These are phyloP conservation scores for Phalacrocorax aristotelis DNA, from an alignment of 2,113 vertebrate genomes.

Conservation along the genomic window DNA sequence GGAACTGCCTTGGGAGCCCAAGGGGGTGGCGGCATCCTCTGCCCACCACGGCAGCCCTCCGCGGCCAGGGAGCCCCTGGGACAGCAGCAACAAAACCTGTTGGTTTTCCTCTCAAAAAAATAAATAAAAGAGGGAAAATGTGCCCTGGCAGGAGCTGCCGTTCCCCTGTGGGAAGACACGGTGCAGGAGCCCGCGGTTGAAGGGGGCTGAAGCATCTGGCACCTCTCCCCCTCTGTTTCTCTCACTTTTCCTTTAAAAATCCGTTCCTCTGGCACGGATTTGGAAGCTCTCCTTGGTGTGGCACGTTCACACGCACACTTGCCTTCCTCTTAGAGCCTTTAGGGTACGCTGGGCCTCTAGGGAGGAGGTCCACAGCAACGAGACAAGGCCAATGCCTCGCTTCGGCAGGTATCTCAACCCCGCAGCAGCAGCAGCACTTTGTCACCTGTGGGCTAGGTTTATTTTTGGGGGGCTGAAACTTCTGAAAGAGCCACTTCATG, in stretches of 20 bases:
- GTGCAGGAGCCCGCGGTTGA: not conserved
- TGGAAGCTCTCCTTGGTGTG: not conserved
- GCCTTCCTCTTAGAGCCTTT: not conserved
- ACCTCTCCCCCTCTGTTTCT: not conserved
- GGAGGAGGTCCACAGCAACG: not conserved
- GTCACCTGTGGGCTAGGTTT: not conserved
- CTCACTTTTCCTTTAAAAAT: not conserved
- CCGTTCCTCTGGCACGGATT: not conserved
- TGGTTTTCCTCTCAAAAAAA: not conserved
- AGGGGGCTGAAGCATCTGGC: not conserved
- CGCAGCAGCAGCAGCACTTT: not conserved
- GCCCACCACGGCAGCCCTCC: not conserved
- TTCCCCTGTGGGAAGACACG: not conserved
- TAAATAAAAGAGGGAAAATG: not conserved
- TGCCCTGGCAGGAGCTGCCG: fast-evolving
- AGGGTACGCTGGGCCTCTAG: not conserved
- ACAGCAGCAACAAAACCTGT: not conserved
- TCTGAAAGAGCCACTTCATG: not conserved
- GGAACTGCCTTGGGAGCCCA: not conserved
- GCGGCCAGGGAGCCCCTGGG: not conserved
- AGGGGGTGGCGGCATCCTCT: not conserved
- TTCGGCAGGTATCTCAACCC: not conserved
- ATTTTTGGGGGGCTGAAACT: not conserved
- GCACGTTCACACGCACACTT: not conserved
- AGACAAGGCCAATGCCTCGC: not conserved